A percentile compares a stretch with the other conserved stretches of the same genome.
phyloP scores from a whole-genome alignment of 1,140 invertebrate genomes.

The Sminthurinus signatus region DNA sequence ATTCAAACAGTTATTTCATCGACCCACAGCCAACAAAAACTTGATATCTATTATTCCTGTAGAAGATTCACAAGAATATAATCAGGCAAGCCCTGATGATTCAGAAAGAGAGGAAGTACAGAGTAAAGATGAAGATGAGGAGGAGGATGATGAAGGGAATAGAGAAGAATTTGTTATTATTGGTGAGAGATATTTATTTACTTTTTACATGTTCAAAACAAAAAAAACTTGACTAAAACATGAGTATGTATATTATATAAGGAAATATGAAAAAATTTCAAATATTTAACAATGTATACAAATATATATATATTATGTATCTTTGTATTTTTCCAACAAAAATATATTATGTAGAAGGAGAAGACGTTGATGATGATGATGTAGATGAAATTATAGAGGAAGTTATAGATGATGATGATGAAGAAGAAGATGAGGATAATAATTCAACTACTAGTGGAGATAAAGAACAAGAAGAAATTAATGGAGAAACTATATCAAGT shows the following conservation, averaged over 20 bases:
- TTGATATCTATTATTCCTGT: slow-evolving; percentile 12
- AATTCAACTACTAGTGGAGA: too few relatives aligned
- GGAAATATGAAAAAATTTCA: too few relatives aligned
- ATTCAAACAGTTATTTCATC: slow-evolving; percentile 12
- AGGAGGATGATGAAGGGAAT: not conserved
- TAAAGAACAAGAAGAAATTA: slow-evolving; percentile 3
- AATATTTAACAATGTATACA: too few relatives aligned
- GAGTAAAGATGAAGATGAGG: slow-evolving; percentile 5
- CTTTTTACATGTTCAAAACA: not conserved
- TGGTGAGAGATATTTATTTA: not conserved
- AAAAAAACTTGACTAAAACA: too few relatives aligned
- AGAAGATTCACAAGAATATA: not conserved
- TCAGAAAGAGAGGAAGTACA: not conserved
- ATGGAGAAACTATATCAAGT: not conserved
- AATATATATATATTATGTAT: too few relatives aligned
- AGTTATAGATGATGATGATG: slow-evolving; percentile 8
- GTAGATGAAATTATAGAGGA: slow-evolving; percentile 15
- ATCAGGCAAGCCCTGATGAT: too few relatives aligned
- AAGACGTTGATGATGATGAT: slow-evolving; percentile 13
- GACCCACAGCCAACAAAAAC: slow-evolving; percentile 6
- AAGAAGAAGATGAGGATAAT: not conserved
- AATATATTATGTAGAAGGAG: slow-evolving; percentile 5
- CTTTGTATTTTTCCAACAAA: too few relatives aligned
- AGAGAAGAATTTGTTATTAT: slow-evolving; percentile 9
- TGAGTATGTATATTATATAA: too few relatives aligned